Base-by-base conservation (phyloP, 2,113 vertebrate genomes). In the Natator depressus region DNA sequence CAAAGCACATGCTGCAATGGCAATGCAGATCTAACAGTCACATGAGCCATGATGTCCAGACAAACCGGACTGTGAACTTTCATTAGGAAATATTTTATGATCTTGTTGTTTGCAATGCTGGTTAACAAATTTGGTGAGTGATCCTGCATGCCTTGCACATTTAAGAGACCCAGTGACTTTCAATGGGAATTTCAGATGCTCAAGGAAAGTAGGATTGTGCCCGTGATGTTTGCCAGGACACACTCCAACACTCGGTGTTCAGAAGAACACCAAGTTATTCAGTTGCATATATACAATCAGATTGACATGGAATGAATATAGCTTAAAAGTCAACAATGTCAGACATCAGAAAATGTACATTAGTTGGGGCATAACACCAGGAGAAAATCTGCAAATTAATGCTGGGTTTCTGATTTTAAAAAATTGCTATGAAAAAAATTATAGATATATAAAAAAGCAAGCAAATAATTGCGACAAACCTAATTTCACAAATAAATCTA, bases 191-290 rank as follows among this genome's bases (percentile, higher is more conserved):
- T 38, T 13, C 62, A 86, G 83, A 53, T 29, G n/a, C 8, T 75
- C 11, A 27, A 86, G 65, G 49, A 96, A 54, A 84, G 27, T 31
- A 50, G 9, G 72, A 65, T 20, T 9, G 5, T 6, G 19, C 27
- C 49, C 1, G 2, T 10, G 51, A 7, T 59, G 85, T 54, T 92
- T 53, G 50, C 49, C 53, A 19, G 16, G 57, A 55, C 8, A 35
- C 3, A 12, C 35, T 25, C 35, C 65, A 75, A 50, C 0, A 0
- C 6, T 49, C 16, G 17, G 27, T 3, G 55, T 2, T 42, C 2
- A 42, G 0, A 0, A 83, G 89, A 93, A 89, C 47, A 12, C 69
- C 78, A 75, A 75, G 5, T 14, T 81, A 25, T 42, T 59, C 49
- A 16, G 46, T 14, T 27, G 6, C 25, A 47, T 79, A 51, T 11